Evolutionary conservation across 2,888 invertebrate species (phyloP), one percentile per base, ranked within the genome.

Genomic region (Drosophila meridiana): DNA sequence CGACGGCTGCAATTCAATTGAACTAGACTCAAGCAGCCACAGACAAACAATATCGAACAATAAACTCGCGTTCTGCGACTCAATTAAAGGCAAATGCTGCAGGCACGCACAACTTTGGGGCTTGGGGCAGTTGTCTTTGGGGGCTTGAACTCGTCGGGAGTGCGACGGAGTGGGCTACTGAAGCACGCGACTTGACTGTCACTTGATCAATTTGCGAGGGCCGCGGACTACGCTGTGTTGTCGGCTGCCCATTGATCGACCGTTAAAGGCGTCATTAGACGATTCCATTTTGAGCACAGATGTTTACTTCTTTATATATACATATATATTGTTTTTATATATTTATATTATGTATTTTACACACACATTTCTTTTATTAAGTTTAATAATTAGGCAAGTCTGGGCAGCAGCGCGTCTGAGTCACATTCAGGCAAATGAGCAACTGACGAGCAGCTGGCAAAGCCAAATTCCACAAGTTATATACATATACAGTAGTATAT

Each of bases 31-130:
- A 47, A 40, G 64, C 48, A 66, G 52, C 68, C 63, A 74, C 52
- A 53, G 55, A 57, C 57, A 61, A 62, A 59, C 64, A 65, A 70
- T 63, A 40, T 65, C 56, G 62, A 77, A 75, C 86, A 83, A 90
- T 88, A 78, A 81, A 88, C 78, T 73, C 67, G 75, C 77, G 64
- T 67, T 80, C 59, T 73, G 81, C 84, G 77, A 83, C 75, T 91
- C 76, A 89, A 91, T 91, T 91, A 85, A 90, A 89, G 89, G 81
- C 87, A 90, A 85, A 71, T 80, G 88, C 55, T 62, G 74, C 56
- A 65, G 67, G 50, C 78, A 78, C 78, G 78, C 78, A 78, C 80
- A 65, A 53, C 45, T 52, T 50, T 34, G 14, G 68, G 68, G 50
- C 50, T 20, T 14, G 38, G 2, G 53, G 36, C 36, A 20, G 26